Evolutionary conservation across 2,797 vertebrate genomes (phyloP).

Genomic region (Chiroxiphia lanceolata): DNA sequence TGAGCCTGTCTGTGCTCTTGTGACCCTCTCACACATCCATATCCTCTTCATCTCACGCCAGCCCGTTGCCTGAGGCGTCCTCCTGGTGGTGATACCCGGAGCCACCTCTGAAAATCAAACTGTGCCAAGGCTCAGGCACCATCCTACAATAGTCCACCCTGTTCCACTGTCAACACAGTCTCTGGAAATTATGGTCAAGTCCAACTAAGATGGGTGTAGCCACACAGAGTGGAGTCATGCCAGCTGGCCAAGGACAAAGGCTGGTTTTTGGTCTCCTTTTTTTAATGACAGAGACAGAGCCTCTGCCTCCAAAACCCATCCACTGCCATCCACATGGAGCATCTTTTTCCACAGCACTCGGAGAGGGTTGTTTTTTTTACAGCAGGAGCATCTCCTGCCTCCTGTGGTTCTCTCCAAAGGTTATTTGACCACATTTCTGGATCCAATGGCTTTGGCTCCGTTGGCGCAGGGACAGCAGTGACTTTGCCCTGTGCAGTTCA

Average conservation of each 20-base stretch:
- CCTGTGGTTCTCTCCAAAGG: background rate
- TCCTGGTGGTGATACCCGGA: background rate
- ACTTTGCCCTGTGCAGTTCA: background rate
- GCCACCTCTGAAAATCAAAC: background rate
- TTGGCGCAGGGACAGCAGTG: background rate
- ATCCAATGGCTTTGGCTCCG: background rate
- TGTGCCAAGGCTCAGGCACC: background rate
- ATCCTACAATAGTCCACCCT: background rate
- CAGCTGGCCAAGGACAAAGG: background rate
- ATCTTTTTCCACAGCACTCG: background rate
- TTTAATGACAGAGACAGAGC: background rate
- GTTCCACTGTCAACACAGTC: background rate
- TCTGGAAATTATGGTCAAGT: background rate
- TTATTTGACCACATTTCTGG: background rate
- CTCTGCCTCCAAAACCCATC: background rate
- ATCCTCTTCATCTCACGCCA: background rate
- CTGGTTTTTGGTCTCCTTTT: background rate
- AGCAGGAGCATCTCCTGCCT: background rate
- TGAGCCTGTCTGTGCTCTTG: background rate
- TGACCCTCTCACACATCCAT: background rate
- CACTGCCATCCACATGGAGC: background rate
- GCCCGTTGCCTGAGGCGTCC: background rate
- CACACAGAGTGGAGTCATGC: accelerated
- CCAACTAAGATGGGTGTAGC: background rate
- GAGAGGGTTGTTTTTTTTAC: background rate